Evolutionary conservation across 2,797 vertebrate species (phyloP).

Genomic region (Enteromius anoplus): DNA sequence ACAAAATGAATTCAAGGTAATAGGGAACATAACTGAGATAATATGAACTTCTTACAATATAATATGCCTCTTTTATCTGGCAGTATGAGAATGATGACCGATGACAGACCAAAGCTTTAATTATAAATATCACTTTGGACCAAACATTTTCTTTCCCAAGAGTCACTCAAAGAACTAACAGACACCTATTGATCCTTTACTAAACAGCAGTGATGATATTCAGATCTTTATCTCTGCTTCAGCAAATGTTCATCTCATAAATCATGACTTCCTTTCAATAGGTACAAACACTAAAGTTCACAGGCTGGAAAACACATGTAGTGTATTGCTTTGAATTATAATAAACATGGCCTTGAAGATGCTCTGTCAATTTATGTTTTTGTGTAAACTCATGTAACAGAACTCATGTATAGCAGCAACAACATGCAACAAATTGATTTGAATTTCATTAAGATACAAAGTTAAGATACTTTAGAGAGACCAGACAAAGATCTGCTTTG

Average conservation of each 20-base stretch:
- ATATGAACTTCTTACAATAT: neutral
- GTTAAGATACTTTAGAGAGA: neutral
- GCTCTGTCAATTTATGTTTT: neutral
- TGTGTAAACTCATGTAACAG: neutral
- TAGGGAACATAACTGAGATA: neutral
- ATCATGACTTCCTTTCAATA: neutral
- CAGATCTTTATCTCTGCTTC: neutral
- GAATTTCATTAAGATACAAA: neutral
- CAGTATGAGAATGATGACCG: neutral
- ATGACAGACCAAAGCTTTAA: neutral
- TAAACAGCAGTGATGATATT: conserved; percentile 1
- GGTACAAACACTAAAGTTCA: neutral
- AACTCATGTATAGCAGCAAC: neutral
- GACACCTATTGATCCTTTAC: conserved; percentile 2
- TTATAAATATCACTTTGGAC: neutral
- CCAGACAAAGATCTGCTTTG: neutral
- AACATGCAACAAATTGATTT: neutral
- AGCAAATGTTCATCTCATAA: neutral
- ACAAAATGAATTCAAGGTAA: neutral
- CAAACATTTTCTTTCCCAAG: conserved; percentile 1
- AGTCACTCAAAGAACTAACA: neutral
- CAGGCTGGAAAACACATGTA: neutral
- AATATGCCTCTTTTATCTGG: neutral
- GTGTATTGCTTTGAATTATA: neutral
- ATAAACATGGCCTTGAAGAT: neutral